Evolutionary conservation across 2,113 vertebrate species (phyloP).

Genomic region (Cercocebus atys): DNA sequence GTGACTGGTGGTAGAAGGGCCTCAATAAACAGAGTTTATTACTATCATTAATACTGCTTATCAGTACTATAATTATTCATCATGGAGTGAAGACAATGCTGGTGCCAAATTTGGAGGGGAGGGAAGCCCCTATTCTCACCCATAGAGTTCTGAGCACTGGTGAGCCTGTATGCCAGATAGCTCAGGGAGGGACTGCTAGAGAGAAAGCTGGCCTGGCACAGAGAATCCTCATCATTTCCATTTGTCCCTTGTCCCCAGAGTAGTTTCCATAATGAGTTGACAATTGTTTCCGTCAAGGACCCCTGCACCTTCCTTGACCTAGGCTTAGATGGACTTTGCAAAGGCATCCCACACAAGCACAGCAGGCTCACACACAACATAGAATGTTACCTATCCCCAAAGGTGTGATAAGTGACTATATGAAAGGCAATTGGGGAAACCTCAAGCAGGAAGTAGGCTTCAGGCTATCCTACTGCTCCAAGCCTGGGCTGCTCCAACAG

Average conservation of each 20-base stretch:
- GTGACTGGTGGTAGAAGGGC: not conserved
- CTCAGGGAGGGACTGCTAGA: not conserved
- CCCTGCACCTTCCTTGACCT: not conserved
- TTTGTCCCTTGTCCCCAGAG: not conserved
- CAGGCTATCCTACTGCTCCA: not conserved
- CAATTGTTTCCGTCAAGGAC: not conserved
- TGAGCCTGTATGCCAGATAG: not conserved
- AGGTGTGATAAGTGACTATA: not conserved
- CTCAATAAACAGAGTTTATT: not conserved
- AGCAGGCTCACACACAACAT: not conserved
- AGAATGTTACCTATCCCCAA: not conserved
- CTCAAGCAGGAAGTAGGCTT: not conserved
- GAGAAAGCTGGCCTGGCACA: not conserved
- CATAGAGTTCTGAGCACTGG: not conserved
- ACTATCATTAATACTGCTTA: not conserved
- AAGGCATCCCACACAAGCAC: not conserved
- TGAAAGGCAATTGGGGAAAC: not conserved
- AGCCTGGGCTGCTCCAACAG: not conserved
- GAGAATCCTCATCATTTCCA: not conserved
- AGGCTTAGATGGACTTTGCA: not conserved
- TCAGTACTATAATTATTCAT: not conserved
- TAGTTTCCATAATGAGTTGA: not conserved
- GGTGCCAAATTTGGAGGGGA: not conserved
- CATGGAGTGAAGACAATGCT: not conserved
- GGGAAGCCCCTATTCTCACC: not conserved